phyloP scores from a whole-genome alignment of 2,113 vertebrate species.

The Coptodon bakossiorum region DNA sequence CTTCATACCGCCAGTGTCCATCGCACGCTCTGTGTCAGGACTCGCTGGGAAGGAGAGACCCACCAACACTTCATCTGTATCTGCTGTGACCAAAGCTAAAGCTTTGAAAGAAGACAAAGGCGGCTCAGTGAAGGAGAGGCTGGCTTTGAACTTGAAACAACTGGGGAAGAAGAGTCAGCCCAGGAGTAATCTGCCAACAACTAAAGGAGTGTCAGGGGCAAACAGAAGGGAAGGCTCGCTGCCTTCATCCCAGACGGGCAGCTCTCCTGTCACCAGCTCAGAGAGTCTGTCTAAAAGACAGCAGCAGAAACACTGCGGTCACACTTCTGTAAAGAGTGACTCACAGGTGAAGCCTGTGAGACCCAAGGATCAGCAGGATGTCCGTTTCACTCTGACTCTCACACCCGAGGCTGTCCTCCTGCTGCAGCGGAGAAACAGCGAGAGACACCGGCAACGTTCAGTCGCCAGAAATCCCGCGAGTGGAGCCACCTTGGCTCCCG shows the following conservation, averaged over 20 bases:
- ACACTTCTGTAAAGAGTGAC: not conserved
- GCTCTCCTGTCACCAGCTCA: slow-evolving; percentile 9
- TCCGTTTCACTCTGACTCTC: slow-evolving; percentile 71
- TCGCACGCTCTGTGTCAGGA: slow-evolving; percentile 18
- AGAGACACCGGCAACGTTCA: slow-evolving; percentile 47
- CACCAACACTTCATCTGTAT: not conserved
- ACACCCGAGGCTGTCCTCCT: slow-evolving; percentile 75
- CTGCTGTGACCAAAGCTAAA: not conserved
- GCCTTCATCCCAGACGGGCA: not conserved
- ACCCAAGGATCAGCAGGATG: not conserved
- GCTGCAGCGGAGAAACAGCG: slow-evolving; percentile 72
- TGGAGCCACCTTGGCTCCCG: not conserved
- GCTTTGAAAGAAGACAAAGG: slow-evolving; percentile 13
- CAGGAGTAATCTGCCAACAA: slow-evolving; percentile 31
- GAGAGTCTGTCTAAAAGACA: slow-evolving; percentile 24
- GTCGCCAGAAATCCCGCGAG: not conserved
- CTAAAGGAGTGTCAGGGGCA: not conserved
- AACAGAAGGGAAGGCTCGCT: slow-evolving; percentile 25
- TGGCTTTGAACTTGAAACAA: slow-evolving; percentile 62
- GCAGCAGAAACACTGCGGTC: not conserved
- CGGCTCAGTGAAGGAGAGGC: slow-evolving; percentile 36
- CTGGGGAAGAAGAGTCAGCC: slow-evolving; percentile 55
- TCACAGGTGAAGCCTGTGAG: not conserved
- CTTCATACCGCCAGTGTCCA: slow-evolving; percentile 59
- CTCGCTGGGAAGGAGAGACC: slow-evolving; percentile 16